Conservation (phyloP, 2,113 vertebrate genomes). For the Sapayoa aenigma region DNA sequence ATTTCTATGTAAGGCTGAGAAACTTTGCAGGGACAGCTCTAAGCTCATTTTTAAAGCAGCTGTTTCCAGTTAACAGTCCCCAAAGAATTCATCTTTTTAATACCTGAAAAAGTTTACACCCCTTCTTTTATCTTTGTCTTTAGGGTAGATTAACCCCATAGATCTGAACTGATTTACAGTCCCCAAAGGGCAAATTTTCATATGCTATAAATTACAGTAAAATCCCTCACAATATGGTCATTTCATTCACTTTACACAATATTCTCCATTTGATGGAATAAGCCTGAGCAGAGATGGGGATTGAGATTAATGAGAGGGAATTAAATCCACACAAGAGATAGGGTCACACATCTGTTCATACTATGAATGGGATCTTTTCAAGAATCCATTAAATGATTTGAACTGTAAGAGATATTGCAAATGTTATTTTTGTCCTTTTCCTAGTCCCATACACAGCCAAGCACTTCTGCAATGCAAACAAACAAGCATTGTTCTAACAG, state of each 20-base stretch:
- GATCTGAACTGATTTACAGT: conserved; percentile 16
- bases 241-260: background rate
- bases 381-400: background rate
- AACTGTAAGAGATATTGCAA: background rate
- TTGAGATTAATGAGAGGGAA: background rate
- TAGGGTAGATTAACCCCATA: background rate
- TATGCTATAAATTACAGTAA: background rate
- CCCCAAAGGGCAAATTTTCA: background rate
- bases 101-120: conserved; percentile 13
- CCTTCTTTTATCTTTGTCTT: conserved; percentile 29
- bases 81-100: conserved; percentile 10
- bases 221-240: background rate
- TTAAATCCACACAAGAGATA: background rate
- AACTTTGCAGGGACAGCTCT: background rate
- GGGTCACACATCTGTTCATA: conserved; percentile 3
- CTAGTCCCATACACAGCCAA: background rate
- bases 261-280: background rate
- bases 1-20: background rate
- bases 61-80: conserved; percentile 39
- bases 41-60: conserved; percentile 24
- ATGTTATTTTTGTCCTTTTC: background rate
- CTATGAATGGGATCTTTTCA: background rate
- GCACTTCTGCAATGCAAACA: background rate
- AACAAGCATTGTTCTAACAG: background rate
- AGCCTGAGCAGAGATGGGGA: background rate